Evolutionary conservation across 2,888 invertebrate species (phyloP), one percentile per base, ranked within the genome.

Genomic region (Trichogramma dendrolimi): DNA sequence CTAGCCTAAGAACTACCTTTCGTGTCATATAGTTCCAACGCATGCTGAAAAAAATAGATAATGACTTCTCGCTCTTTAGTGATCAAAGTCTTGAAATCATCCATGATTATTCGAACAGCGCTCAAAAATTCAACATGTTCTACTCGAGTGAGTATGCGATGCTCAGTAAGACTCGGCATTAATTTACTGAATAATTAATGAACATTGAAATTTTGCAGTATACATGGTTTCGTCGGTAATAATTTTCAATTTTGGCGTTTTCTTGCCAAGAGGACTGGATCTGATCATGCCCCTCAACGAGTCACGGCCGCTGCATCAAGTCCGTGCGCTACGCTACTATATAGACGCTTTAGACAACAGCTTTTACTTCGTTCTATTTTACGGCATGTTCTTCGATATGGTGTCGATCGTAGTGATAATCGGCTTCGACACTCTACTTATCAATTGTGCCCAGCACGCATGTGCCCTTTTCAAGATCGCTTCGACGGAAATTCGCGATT

Each of bases 381-480:
- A 61, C n/a, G 56, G 61, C 2, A 38, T 53, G 14, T 39, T 53
- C 4, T 8, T 56, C 14, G 61, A 61, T 11, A 5, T 48, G 4
- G 11, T 61, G 2, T 43, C 52, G 2, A 61, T 61, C 1, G 7
- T 43, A 4, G 11, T 57, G 4, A 52, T 61, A 14, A 39, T 61
- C 11, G 61, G 61, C 8, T 61, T 57, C 53, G 61, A 61, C 14
- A 47, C 56, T 1, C 47, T 61, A 4, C 38, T 57, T 6, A 47
- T 61, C 42, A 56, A 48, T 14, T 48, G 14, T 27, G 42, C 56
- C 8, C 61, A 56, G 27, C 61, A 61, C 7, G 52, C 42, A 1
- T 57, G 61, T 39, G 61, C 61, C 5, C 61, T 61, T 4, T 61
- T 61, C 40, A 10, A 61, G 41, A 44, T 61, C 14, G 61, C 57